Evolutionary conservation across 2,113 vertebrate genomes (phyloP).

Genomic region (Cryptomyrus ogoouensis): DNA sequence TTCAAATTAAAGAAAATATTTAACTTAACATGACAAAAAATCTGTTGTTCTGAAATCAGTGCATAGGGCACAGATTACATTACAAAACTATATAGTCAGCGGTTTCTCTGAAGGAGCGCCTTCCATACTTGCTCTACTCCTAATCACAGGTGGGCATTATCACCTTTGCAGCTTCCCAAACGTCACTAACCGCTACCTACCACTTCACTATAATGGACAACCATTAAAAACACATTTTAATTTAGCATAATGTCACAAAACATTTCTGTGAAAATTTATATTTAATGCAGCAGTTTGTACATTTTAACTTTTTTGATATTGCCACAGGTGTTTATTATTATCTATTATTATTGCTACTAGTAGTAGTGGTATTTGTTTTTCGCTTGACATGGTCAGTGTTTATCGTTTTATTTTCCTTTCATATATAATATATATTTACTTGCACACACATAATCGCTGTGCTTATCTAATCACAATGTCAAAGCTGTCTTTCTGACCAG

Average conservation of each 20-base stretch:
- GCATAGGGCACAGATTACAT: neutral
- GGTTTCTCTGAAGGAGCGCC: neutral
- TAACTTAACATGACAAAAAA: neutral
- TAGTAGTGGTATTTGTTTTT: neutral
- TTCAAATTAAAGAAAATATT: neutral
- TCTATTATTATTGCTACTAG: neutral
- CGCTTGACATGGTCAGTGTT: neutral
- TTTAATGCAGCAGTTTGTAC: neutral
- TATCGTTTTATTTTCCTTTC: neutral
- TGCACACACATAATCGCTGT: neutral
- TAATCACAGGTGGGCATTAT: neutral
- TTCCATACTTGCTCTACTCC: neutral
- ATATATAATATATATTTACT: neutral
- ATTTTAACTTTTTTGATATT: neutral
- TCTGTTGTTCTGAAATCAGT: neutral
- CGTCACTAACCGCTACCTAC: neutral
- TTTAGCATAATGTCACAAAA: neutral
- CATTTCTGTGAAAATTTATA: neutral
- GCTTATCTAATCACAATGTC: neutral
- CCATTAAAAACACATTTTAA: neutral
- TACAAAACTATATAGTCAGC: neutral
- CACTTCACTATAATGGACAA: neutral
- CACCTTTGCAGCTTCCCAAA: neutral
- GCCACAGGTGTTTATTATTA: neutral
- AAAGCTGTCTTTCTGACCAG: neutral